Evolutionary conservation across 2,113 vertebrate species (phyloP).

Genomic region (Noctilio leporinus): DNA sequence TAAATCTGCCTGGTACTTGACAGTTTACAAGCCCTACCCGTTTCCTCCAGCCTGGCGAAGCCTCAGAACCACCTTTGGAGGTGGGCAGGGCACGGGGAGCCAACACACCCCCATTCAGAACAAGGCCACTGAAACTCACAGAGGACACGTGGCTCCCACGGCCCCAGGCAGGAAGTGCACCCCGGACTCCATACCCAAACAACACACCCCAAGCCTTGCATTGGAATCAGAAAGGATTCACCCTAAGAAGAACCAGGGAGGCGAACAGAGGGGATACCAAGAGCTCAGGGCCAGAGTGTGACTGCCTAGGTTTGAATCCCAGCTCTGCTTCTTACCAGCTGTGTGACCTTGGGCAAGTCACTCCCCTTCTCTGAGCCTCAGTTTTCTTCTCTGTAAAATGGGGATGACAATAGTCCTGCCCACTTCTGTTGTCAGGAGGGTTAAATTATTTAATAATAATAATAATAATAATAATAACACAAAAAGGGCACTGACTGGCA

Average conservation of each 20-base stretch:
- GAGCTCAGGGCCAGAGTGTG: accelerated
- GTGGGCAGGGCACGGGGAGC: accelerated
- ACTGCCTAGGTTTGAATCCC: not conserved
- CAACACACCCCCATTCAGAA: not conserved
- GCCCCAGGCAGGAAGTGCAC: not conserved
- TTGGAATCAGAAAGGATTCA: not conserved
- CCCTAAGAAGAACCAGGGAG: not conserved
- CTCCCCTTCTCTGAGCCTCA: not conserved
- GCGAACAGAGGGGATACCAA: accelerated
- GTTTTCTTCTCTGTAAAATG: not conserved
- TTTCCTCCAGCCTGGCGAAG: not conserved
- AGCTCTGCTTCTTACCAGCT: not conserved
- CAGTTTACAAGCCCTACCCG: not conserved
- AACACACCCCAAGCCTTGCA: too few species aligned
- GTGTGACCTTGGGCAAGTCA: not conserved
- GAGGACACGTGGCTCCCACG: accelerated
- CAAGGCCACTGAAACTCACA: not conserved
- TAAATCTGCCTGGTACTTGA: accelerated
- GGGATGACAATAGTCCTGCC: not conserved
- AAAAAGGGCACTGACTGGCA: accelerated
- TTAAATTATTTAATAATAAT: too few species aligned
- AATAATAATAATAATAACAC: too few species aligned
- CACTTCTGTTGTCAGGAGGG: not conserved
- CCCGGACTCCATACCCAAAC: not conserved
- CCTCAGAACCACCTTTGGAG: not conserved